Evolutionary conservation across 1,140 invertebrate species (phyloP).

Genomic region (Andrena cerasifolii): DNA sequence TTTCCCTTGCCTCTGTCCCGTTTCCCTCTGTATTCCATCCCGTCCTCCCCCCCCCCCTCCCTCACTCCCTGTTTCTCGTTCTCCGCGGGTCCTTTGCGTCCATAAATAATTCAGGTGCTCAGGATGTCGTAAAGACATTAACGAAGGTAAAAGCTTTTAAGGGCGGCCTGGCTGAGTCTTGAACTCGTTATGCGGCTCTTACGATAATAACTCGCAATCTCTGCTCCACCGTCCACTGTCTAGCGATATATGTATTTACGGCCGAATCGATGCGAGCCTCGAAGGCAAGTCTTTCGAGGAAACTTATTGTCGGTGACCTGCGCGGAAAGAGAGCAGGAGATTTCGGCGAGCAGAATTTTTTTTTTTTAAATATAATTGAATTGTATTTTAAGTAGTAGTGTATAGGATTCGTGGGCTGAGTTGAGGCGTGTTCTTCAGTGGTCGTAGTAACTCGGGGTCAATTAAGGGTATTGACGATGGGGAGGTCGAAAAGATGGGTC

Average conservation of each 20-base stretch:
- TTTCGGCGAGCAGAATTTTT: no score
- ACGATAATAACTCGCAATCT: conserved; percentile 65
- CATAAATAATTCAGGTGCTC: conserved; percentile 71
- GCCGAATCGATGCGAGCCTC: neutral
- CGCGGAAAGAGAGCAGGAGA: no score
- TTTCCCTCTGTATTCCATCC: conserved; percentile 6
- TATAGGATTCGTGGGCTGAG: no score
- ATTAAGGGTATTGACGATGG: no score
- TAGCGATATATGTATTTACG: conserved; percentile 45
- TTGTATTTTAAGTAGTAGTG: no score
- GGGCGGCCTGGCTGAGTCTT: conserved; percentile 52
- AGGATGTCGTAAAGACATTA: conserved; percentile 67
- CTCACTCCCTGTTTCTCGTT: conserved; percentile 36
- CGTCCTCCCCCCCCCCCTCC: conserved; percentile 6
- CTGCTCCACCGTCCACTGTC: conserved; percentile 45
- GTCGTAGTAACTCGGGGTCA: no score
- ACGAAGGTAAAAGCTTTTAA: conserved; percentile 67
- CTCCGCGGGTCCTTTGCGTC: conserved; percentile 55
- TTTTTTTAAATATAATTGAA: no score
- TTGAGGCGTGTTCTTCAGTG: no score
- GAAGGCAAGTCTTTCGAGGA: no score
- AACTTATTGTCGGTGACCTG: no score
- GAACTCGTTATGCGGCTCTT: conserved; percentile 62
- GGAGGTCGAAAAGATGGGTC: no score
- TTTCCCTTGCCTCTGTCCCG: neutral